Evolutionary conservation across 2,888 invertebrate genomes (phyloP).

Genomic region (Penaeus monodon): DNA sequence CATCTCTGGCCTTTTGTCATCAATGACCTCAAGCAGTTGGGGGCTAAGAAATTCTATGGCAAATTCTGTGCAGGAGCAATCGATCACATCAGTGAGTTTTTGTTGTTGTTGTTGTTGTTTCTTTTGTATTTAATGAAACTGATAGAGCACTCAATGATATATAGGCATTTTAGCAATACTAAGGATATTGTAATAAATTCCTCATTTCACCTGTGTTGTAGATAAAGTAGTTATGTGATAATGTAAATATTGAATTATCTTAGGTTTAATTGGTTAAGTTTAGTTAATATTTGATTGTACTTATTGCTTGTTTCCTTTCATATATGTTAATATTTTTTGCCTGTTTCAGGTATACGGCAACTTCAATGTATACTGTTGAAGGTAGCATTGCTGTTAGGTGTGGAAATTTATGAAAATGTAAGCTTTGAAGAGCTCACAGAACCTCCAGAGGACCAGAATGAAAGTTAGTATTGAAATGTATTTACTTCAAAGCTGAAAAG

Average conservation of each 20-base stretch:
- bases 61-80: conserved; percentile 76
- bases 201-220: too few relatives aligned
- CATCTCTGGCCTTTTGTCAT: conserved; percentile 76
- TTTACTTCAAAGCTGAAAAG: too few relatives aligned
- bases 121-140: not conserved
- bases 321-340: conserved; percentile 31
- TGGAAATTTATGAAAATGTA: conserved; percentile 94
- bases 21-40: conserved; percentile 73
- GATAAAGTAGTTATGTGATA: too few relatives aligned
- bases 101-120: too few relatives aligned
- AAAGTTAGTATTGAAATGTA: conserved; percentile 72
- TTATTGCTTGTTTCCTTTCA: not conserved
- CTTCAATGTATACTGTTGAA: conserved; percentile 96
- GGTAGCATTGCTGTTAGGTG: conserved; percentile 92
- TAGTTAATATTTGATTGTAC: too few relatives aligned
- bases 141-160: not conserved
- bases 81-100: conserved; percentile 74
- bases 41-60: conserved; percentile 75
- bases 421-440: conserved; percentile 87
- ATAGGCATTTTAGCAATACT: not conserved
- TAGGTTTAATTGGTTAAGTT: too few relatives aligned
- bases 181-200: too few relatives aligned
- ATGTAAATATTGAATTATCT: too few relatives aligned
- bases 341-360: conserved; percentile 82
- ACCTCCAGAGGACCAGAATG: conserved; percentile 74